phyloP scores from a whole-genome alignment of 2,888 invertebrate species.

The Hyles lineata region DNA sequence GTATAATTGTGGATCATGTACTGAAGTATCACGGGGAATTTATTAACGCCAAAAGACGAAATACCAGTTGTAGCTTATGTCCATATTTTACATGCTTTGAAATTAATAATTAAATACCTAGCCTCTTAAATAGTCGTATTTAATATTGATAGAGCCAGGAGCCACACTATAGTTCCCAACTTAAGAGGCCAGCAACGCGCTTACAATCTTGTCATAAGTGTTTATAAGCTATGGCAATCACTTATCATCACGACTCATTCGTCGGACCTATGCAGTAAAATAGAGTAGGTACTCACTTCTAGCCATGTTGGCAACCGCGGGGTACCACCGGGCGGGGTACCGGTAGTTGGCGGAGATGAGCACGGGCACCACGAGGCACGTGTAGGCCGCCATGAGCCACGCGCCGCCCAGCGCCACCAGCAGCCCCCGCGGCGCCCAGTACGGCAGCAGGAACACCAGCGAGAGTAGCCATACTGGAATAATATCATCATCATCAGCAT shows the following conservation, averaged over 20 bases:
- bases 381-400: slow-evolving; percentile 86
- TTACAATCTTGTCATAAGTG: neutral
- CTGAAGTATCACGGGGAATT: too few species aligned
- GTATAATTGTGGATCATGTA: too few species aligned
- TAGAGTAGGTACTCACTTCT: slow-evolving; percentile 76
- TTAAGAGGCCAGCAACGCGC: neutral
- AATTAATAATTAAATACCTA: too few species aligned
- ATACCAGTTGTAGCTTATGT: too few species aligned
- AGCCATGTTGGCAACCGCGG: slow-evolving; percentile 80
- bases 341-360: slow-evolving; percentile 89
- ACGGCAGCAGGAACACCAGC: slow-evolving; percentile 87
- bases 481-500: neutral
- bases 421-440: slow-evolving; percentile 86
- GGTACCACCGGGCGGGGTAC: slow-evolving; percentile 87
- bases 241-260: neutral
- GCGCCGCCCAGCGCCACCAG: slow-evolving; percentile 86
- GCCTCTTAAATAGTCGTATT: too few species aligned
- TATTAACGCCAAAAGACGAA: too few species aligned
- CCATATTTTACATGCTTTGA: too few species aligned
- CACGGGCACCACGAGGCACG: slow-evolving; percentile 87
- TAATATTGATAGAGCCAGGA: too few species aligned
- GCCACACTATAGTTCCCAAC: too few species aligned
- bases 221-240: neutral
- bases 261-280: neutral
- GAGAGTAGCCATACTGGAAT: slow-evolving; percentile 88